Evolutionary conservation across 2,888 invertebrate species (phyloP).

Genomic region (Koerneria pararmatus): DNA sequence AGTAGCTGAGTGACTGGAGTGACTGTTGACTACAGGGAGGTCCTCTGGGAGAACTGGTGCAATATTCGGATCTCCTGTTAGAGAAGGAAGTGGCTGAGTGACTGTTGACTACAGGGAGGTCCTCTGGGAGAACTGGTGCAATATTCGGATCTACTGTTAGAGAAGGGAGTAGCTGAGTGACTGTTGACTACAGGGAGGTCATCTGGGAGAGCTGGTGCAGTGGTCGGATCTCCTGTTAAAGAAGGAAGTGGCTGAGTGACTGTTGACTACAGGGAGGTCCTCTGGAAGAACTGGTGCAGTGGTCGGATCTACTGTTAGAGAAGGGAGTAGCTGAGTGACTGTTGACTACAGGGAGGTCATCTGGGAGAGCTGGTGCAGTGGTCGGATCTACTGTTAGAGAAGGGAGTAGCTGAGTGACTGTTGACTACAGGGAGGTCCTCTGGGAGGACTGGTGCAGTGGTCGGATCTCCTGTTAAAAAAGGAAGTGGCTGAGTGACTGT

Average conservation of each 20-base stretch:
- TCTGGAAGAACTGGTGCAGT: slow-evolving; percentile 63
- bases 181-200: too few relatives aligned
- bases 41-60: too few relatives aligned
- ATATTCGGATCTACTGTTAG: slow-evolving; percentile 64
- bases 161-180: background rate
- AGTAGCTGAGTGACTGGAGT: background rate
- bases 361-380: too few relatives aligned
- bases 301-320: slow-evolving; percentile 63
- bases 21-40: too few relatives aligned
- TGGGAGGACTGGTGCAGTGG: slow-evolving; percentile 65
- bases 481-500: too few relatives aligned
- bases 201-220: slow-evolving; percentile 63
- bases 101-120: too few relatives aligned
- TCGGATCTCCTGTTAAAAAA: slow-evolving; percentile 61
- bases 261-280: slow-evolving; percentile 60
- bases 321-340: background rate
- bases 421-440: slow-evolving; percentile 60
- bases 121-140: slow-evolving; percentile 64
- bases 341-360: too few relatives aligned
- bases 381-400: too few relatives aligned
- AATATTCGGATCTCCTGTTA: background rate
- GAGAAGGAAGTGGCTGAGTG: background rate
- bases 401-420: background rate
- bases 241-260: too few relatives aligned
- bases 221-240: slow-evolving; percentile 65